phyloP scores from a whole-genome alignment of 2,113 vertebrate genomes.

The Ochotona princeps region DNA sequence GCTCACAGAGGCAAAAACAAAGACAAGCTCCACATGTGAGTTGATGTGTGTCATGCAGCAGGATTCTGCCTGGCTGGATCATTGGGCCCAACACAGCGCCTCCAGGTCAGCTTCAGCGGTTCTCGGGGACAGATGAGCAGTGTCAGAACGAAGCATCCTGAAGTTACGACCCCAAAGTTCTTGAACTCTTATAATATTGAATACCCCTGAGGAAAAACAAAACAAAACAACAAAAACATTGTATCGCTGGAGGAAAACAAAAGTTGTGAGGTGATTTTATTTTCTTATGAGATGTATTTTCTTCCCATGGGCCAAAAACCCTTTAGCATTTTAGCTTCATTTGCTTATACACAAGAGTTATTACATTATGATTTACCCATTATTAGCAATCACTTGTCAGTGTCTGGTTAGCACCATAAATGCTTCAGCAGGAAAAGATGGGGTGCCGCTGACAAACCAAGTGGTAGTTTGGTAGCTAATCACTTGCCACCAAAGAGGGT shows the following conservation, averaged over 20 bases:
- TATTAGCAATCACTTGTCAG: not conserved
- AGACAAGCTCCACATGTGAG: not conserved
- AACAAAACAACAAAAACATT: not conserved
- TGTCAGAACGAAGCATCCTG: slow-evolving; percentile 17
- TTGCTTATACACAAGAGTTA: not conserved
- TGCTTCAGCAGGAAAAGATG: not conserved
- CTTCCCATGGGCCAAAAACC: not conserved
- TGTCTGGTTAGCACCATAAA: not conserved
- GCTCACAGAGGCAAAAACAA: slow-evolving; percentile 9
- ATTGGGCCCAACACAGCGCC: not conserved
- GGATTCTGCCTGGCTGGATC: fast-evolving
- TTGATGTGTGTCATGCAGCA: not conserved
- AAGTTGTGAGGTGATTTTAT: not conserved
- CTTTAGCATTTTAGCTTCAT: not conserved
- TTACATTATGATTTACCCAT: not conserved
- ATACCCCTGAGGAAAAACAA: not conserved
- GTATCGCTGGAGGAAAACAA: not conserved
- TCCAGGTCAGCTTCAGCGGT: not conserved
- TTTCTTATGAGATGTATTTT: not conserved
- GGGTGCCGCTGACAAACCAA: not conserved
- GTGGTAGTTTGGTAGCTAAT: not conserved
- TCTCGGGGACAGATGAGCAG: slow-evolving; percentile 1
- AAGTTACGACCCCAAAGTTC: not conserved
- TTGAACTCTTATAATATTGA: slow-evolving; percentile 33
- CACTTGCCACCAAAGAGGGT: not conserved